phyloP scores from a whole-genome alignment of 2,113 vertebrate species.

The Himantopus leucocephalus region DNA sequence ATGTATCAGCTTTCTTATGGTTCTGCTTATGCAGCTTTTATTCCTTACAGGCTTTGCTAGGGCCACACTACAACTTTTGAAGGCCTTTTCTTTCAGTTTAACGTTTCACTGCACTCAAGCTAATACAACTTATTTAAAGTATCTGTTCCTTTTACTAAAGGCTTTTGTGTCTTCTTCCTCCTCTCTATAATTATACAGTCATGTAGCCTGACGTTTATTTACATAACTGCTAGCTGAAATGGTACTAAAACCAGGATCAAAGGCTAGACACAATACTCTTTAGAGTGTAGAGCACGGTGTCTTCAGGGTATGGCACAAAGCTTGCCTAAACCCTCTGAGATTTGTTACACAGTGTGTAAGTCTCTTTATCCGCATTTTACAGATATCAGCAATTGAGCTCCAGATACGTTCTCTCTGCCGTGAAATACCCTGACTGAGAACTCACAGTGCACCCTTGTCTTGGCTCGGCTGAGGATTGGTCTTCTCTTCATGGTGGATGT shows the following conservation, averaged over 20 bases:
- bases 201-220: neutral
- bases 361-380: neutral
- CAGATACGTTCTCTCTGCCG: neutral
- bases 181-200: neutral
- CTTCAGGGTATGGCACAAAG: neutral
- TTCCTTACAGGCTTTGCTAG: neutral
- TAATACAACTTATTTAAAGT: neutral
- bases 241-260: neutral
- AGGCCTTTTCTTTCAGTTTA: neutral
- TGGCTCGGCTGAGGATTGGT: neutral
- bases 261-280: neutral
- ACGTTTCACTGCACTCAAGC: neutral
- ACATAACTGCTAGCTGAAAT: neutral
- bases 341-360: neutral
- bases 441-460: accelerated
- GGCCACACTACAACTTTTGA: neutral
- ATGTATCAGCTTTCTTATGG: accelerated
- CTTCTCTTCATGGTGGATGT: neutral
- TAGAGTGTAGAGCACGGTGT: neutral
- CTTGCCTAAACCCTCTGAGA: neutral
- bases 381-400: neutral
- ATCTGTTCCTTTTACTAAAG: neutral
- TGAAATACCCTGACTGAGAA: neutral
- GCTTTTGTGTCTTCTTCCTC: neutral
- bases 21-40: neutral